Percentiles rank a stretch among this genome's conserved stretches.
Conservation (phyloP, 2,113 vertebrate species). For the Ailurus styani region DNA sequence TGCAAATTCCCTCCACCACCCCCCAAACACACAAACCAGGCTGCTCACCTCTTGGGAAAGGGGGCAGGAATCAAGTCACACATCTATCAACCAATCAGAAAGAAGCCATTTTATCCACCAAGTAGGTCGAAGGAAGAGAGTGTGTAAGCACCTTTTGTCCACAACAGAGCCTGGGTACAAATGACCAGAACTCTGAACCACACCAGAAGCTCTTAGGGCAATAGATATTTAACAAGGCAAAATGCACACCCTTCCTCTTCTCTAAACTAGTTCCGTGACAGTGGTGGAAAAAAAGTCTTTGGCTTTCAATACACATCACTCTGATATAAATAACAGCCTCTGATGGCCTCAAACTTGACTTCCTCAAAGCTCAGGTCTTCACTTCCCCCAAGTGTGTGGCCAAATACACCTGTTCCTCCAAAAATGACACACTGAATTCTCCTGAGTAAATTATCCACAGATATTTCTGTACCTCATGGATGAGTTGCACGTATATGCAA, state of each 20-base stretch:
- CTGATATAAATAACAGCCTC: conserved; percentile 35
- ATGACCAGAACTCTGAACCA: not conserved
- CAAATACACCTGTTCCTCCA: not conserved
- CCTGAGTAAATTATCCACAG: not conserved
- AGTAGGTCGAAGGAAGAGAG: not conserved
- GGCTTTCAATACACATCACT: not conserved
- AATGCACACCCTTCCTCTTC: not conserved
- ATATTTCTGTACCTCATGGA: not conserved
- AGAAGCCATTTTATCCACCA: not conserved
- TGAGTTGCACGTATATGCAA: not conserved
- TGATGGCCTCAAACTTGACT: conserved; percentile 17
- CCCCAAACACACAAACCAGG: not conserved
- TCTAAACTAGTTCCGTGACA: not conserved
- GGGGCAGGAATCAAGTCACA: not conserved
- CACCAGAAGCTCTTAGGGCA: not conserved
- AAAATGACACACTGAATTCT: not conserved
- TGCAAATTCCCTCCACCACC: not conserved
- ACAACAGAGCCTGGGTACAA: not conserved
- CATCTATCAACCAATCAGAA: not conserved
- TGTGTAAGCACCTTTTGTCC: not conserved
- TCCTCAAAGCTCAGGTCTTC: conserved; percentile 37
- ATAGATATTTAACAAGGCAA: not conserved
- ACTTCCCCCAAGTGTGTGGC: conserved; percentile 12
- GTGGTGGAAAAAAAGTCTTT: not conserved
- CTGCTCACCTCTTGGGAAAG: conserved; percentile 11